Conservation (phyloP, 2,888 invertebrate species). For the Cephus nigrinus region DNA sequence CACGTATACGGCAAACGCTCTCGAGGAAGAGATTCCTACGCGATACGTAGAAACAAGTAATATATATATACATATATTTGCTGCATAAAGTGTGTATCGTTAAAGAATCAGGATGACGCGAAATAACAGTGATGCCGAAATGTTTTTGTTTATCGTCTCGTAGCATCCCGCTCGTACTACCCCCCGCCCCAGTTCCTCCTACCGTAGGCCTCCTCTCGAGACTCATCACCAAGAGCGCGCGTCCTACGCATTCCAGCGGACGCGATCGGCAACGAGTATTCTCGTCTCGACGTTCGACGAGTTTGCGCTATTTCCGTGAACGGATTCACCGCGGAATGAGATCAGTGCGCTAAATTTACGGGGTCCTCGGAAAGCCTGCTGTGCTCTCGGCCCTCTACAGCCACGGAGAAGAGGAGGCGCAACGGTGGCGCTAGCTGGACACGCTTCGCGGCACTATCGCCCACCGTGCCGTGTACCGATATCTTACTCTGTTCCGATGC, state of each 20-base stretch:
- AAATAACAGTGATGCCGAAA: no score
- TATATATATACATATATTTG: no score
- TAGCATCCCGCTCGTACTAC: background rate
- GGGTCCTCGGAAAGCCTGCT: background rate
- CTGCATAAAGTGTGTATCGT: no score
- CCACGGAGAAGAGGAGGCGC: background rate
- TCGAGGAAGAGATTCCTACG: no score
- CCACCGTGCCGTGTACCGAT: background rate
- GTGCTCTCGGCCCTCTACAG: background rate
- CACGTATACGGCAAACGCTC: no score
- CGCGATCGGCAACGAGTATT: constrained; percentile 10
- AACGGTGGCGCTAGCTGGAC: background rate
- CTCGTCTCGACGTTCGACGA: constrained; percentile 27
- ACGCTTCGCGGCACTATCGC: constrained; percentile 8
- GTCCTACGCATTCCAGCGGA: constrained; percentile 6
- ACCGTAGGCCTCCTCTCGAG: constrained; percentile 24
- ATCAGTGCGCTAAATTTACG: constrained; percentile 59
- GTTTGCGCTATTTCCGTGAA: constrained; percentile 50
- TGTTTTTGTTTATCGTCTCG: constrained; percentile 4
- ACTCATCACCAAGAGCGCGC: constrained; percentile 38
- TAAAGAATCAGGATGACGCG: no score
- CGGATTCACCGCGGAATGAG: constrained; percentile 56
- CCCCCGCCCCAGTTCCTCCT: background rate
- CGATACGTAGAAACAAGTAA: no score
- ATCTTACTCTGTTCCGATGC: no score